A percentile compares a stretch with the other conserved stretches of the same genome.
These are phyloP conservation scores for Limnephilus auricula DNA, from an alignment of 2,888 invertebrate genomes.

Conservation along the genomic window DNA sequence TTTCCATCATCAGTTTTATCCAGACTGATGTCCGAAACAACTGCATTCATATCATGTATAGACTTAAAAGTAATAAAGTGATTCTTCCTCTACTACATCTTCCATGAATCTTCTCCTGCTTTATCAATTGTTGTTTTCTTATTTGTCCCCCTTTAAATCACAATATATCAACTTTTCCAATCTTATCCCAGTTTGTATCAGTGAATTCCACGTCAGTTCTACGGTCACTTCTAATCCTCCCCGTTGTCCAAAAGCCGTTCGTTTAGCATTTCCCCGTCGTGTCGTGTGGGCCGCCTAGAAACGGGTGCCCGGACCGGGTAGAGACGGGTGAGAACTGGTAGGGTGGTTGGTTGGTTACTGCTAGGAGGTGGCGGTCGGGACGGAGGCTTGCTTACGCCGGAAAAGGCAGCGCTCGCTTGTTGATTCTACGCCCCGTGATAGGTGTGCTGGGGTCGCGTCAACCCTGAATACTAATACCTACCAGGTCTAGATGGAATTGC, in stretches of 20 bases:
- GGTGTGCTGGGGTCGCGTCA: conserved; percentile 28
- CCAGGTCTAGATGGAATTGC: neutral
- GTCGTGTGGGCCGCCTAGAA: neutral
- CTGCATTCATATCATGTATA: no score
- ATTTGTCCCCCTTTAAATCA: neutral
- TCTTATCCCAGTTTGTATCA: neutral
- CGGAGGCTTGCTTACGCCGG: conserved; percentile 3
- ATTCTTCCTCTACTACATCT: neutral
- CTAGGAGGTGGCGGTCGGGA: neutral
- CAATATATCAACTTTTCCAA: neutral
- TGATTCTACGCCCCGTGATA: conserved; percentile 30
- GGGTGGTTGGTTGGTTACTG: neutral
- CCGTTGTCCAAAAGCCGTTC: neutral
- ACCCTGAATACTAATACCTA: conserved; percentile 31
- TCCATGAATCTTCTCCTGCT: neutral
- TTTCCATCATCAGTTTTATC: no score
- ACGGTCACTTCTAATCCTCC: neutral
- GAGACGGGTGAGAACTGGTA: neutral
- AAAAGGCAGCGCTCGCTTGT: conserved; percentile 22
- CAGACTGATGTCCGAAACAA: no score
- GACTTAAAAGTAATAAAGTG: no score
- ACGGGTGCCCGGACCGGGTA: neutral
- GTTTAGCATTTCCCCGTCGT: conserved; percentile 6
- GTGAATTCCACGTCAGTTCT: neutral
- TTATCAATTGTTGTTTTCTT: neutral